Evolutionary conservation across 2,888 invertebrate species (phyloP).

Genomic region (Amphipyra berbera): DNA sequence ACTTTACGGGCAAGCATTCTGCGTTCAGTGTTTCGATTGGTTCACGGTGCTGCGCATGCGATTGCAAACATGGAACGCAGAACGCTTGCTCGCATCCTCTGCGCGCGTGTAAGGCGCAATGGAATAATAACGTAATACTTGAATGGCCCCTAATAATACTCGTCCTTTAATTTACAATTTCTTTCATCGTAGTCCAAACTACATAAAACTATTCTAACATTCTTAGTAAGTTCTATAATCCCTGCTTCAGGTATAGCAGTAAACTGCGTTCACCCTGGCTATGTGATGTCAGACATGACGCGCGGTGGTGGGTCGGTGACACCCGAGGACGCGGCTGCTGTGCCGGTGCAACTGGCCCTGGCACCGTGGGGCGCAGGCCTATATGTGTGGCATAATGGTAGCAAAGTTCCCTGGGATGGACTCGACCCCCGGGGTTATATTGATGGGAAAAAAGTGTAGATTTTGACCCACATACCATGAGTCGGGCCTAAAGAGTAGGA

Average conservation of each 20-base stretch:
- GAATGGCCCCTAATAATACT: no score
- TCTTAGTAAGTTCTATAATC: neutral
- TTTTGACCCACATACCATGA: no score
- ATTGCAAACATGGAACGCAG: no score
- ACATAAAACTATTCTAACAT: neutral
- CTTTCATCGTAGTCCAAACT: no score
- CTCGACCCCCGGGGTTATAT: conserved; percentile 79
- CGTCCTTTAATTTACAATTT: no score
- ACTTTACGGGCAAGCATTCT: no score
- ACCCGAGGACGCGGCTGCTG: conserved; percentile 71
- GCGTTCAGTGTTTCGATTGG: no score
- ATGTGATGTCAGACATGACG: conserved; percentile 85
- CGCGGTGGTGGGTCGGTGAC: conserved; percentile 73
- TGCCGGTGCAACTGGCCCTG: conserved; percentile 66
- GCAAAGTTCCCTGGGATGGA: conserved; percentile 78
- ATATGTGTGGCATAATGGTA: conserved; percentile 79
- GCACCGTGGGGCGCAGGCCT: conserved; percentile 65
- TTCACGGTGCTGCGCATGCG: no score
- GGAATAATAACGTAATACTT: no score
- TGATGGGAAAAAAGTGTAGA: conserved; percentile 66
- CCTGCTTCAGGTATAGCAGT: conserved; percentile 72
- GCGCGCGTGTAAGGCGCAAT: no score
- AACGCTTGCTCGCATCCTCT: no score
- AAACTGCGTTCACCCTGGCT: conserved; percentile 84
- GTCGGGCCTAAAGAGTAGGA: no score